Evolutionary conservation across 53 echinoderm and acorn worm genomes (phyloP).

Genomic region (Patiria pectinifera): DNA sequence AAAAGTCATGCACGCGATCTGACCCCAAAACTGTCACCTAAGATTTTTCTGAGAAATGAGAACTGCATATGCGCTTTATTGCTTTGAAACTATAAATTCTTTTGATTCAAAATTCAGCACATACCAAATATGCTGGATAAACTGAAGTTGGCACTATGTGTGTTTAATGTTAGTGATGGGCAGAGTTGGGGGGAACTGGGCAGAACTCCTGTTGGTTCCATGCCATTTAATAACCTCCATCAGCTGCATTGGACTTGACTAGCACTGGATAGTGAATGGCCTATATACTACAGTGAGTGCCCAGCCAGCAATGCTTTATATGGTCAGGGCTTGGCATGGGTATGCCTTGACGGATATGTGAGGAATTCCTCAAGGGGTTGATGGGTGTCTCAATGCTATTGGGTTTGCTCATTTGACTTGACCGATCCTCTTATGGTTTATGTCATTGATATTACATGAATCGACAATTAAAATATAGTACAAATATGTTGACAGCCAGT

Average conservation of each 20-base stretch:
- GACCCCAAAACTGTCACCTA: background rate
- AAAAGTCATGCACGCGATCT: background rate
- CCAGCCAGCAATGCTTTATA: conserved; percentile 39
- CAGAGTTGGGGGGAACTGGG: background rate
- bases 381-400: background rate
- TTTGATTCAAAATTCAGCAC: no score
- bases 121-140: no score
- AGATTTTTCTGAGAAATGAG: background rate
- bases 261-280: background rate
- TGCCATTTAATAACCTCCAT: background rate
- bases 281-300: background rate
- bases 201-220: background rate
- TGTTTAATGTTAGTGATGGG: no score
- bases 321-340: conserved; percentile 36
- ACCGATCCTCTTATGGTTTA: background rate
- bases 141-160: no score
- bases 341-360: conserved; percentile 13
- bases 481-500: no score
- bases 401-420: background rate
- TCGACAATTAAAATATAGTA: no score
- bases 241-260: background rate
- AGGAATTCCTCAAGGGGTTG: conserved; percentile 47
- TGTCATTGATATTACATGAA: background rate
- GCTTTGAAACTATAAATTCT: no score
- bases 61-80: background rate